Conservation (phyloP, 2,113 vertebrate genomes). For the Camelus dromedarius region DNA sequence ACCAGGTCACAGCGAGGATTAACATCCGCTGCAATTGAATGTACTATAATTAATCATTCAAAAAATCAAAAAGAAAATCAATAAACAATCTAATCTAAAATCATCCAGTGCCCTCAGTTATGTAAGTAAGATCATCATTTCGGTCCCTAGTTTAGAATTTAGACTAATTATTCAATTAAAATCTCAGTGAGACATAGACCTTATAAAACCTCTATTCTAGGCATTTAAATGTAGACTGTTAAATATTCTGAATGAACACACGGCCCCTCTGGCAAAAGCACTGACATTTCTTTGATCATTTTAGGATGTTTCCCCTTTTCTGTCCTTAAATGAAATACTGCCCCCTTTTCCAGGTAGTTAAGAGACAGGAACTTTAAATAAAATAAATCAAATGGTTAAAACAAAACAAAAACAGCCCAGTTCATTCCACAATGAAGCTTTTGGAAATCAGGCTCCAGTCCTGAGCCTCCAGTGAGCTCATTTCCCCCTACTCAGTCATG, state of each 20-base stretch:
- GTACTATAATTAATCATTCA: conserved; percentile 66
- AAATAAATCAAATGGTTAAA: conserved; percentile 70
- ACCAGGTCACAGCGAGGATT: conserved; percentile 65
- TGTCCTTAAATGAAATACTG: conserved; percentile 47
- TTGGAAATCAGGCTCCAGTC: background rate
- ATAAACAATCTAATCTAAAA: conserved; percentile 85
- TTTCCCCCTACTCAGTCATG: accelerated
- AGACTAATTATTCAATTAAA: conserved; percentile 86
- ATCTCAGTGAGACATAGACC: conserved; percentile 81
- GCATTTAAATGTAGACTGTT: conserved; percentile 81
- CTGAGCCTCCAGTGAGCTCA: background rate
- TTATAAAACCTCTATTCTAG: conserved; percentile 79
- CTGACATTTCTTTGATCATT: conserved; percentile 48
- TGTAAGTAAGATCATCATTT: conserved; percentile 83
- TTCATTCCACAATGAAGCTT: accelerated
- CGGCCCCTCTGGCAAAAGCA: conserved; percentile 58
- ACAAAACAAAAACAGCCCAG: background rate
- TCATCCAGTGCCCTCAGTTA: conserved; percentile 77
- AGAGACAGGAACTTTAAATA: conserved; percentile 66
- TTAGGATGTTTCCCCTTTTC: conserved; percentile 42
- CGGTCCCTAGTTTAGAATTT: conserved; percentile 77
- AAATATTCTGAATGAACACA: conserved; percentile 73
- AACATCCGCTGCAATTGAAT: conserved; percentile 62
- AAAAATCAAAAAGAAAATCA: conserved; percentile 83
- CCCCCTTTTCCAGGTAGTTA: conserved; percentile 57